Base-by-base conservation (phyloP, 2,888 invertebrate species). In the Drosophila fulvimacula region DNA sequence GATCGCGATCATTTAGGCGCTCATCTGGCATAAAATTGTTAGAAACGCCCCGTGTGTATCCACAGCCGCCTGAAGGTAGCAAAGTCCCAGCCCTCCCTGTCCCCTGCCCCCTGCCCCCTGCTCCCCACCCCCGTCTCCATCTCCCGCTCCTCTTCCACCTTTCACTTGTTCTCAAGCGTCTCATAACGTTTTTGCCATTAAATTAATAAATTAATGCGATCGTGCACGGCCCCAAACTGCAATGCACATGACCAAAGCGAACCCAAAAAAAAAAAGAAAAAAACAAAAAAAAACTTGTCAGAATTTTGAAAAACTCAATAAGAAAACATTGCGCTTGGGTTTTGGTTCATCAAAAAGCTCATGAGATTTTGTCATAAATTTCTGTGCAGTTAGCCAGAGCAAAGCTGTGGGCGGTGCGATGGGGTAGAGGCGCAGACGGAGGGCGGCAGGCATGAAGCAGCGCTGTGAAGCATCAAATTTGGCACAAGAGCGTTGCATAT, bases 151-250 rank as follows among this genome's bases (percentile, higher is more conserved):
- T 13, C 15, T 11, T n/a, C 30, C 32, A 13, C 49, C 49, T 34
- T 32, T 51, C 49, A 32, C 49, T 51, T 48, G 46, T 34, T 51
- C 32, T 51, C 39, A 13, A 36, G 58, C 52, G 60, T 42, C 55
- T 58, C 39, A 65, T 88, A 91, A 90, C 89, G 89, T 90, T 90
- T 90, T 88, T 88, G 83, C 89, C 90, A 91, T 91, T 91, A 90
- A 91, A 90, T 90, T 88, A 91, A 90, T 91, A 91, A 90, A 90
- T 91, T 91, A 91, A 90, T 88, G 82, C 88, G 88, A 86, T 88
- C 88, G 83, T 88, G 83, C 86, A 71, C 41, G 59, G 63, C 56
- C 49, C 49, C 56, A 27, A 13, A 61, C 39, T 36, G 49, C 70
- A 71, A 64, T 57, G 21, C 64, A 52, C 30, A 53, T 60, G 60